Percentiles rank a stretch among this genome's conserved stretches.
phyloP scores from a whole-genome alignment of 1,140 invertebrate species.

The Cherax quadricarinatus region DNA sequence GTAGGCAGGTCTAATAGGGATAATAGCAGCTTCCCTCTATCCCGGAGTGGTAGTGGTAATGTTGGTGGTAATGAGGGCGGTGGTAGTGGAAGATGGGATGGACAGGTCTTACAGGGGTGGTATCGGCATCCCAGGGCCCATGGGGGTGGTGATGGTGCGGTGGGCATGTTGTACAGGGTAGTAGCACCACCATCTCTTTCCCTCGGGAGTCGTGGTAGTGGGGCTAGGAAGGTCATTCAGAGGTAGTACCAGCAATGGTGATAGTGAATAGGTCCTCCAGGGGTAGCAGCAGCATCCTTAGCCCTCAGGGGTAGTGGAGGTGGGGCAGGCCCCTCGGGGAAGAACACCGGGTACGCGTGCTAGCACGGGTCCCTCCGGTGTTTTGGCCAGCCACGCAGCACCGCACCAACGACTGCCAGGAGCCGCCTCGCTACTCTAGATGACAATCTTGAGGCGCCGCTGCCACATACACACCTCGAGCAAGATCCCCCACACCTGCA shows the following conservation, averaged over 20 bases:
- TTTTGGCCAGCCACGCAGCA: conserved; percentile 9
- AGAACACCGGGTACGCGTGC: no score
- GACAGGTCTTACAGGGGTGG: no score
- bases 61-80: background rate
- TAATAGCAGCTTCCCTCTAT: no score
- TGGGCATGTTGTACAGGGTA: background rate
- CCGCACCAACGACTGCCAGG: conserved; percentile 21
- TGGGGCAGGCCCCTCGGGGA: background rate
- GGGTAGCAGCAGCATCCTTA: background rate
- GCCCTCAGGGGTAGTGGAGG: background rate
- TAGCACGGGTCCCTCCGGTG: background rate
- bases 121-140: no score
- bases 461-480: background rate
- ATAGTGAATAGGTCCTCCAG: no score
- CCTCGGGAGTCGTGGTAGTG: no score
- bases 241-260: no score
- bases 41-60: background rate
- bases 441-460: conserved; percentile 2
- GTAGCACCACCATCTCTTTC: background rate
- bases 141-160: background rate
- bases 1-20: no score
- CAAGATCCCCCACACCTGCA: background rate
- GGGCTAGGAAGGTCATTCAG: no score
- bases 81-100: background rate
- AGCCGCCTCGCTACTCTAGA: background rate